Percentiles rank a stretch among this genome's conserved stretches.
These are phyloP conservation scores for Drosophila sp. DNA, from an alignment of 1,140 invertebrate genomes.

Conservation along the genomic window DNA sequence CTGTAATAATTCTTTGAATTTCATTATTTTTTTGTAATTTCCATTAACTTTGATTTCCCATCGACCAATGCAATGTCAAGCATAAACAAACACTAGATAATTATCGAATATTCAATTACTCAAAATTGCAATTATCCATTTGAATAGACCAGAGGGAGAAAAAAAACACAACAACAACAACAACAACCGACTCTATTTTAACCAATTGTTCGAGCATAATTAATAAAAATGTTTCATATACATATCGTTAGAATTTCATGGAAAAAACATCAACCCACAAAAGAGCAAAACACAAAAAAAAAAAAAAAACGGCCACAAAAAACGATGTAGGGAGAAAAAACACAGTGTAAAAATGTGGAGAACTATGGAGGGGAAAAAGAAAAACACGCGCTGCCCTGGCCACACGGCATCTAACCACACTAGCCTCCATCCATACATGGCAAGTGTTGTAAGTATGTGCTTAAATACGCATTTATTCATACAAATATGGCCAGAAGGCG, in stretches of 20 bases:
- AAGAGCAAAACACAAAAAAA: constrained; percentile 24
- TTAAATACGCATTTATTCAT: constrained; percentile 82
- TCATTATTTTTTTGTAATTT: background rate
- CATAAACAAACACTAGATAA: constrained; percentile 53
- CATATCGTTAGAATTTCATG: constrained; percentile 1
- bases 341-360: constrained; percentile 35
- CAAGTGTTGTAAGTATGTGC: constrained; percentile 81
- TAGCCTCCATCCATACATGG: constrained; percentile 55
- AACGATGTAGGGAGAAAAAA: background rate
- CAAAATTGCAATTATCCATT: constrained; percentile 50
- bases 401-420: constrained; percentile 1
- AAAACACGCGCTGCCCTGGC: constrained; percentile 10
- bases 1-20: background rate
- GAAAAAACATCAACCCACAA: constrained; percentile 15
- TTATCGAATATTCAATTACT: constrained; percentile 68
- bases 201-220: constrained; percentile 51
- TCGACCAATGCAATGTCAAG: constrained; percentile 13
- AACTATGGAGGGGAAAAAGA: constrained; percentile 15
- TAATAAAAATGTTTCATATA: constrained; percentile 44
- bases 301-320: constrained; percentile 16
- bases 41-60: constrained; percentile 33
- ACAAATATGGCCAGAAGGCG: constrained; percentile 77
- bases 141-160: constrained; percentile 41
- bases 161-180: background rate
- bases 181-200: background rate